These are phyloP conservation scores for Dicycla oo DNA, from an alignment of 2,888 invertebrate species.

Conservation along the genomic window DNA sequence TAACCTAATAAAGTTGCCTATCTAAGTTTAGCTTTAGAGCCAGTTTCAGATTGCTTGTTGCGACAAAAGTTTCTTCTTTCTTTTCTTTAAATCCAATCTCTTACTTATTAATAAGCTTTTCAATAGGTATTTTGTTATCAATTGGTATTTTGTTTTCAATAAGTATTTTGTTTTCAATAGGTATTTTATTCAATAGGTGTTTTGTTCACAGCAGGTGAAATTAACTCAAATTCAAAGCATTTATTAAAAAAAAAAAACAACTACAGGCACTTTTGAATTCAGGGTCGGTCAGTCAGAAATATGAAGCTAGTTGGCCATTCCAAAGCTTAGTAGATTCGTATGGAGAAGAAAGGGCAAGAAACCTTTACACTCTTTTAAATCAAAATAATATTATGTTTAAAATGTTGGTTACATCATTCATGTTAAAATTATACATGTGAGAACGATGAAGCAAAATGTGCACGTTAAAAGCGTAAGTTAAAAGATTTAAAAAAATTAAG, in stretches of 20 bases:
- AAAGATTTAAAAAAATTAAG: neutral
- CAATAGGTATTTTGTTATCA: no score
- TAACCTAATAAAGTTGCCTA: slow-evolving; percentile 10
- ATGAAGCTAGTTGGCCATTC: neutral
- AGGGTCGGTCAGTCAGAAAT: neutral
- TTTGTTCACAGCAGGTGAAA: neutral
- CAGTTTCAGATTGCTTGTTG: neutral
- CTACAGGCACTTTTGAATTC: neutral
- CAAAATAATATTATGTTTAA: no score
- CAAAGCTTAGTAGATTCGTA: neutral
- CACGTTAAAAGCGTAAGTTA: neutral
- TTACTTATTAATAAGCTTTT: neutral
- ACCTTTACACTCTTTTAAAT: neutral
- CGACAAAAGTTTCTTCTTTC: neutral
- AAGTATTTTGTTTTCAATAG: neutral
- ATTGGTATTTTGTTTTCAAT: no score
- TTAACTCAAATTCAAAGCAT: neutral
- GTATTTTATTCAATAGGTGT: neutral
- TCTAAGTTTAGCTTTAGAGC: neutral
- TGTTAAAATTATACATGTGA: neutral
- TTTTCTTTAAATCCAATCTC: neutral
- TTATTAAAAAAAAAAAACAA: neutral
- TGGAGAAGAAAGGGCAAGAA: neutral
- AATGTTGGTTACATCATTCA: neutral
- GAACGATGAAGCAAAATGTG: neutral